These are phyloP conservation scores for Antitype chi DNA, from an alignment of 2,888 invertebrate species.

Conservation along the genomic window DNA sequence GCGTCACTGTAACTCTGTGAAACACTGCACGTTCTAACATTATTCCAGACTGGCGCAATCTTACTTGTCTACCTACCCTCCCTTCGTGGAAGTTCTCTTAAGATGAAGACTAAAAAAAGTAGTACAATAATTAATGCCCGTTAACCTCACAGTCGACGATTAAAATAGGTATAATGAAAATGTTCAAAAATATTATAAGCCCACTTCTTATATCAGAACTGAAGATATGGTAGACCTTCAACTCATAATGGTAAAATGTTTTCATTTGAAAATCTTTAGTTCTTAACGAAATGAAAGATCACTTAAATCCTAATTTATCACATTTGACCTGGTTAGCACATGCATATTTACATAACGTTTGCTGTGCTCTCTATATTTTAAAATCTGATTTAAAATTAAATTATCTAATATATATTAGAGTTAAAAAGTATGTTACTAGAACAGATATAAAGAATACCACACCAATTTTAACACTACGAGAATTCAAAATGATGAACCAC, in stretches of 20 bases:
- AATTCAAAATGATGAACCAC: slow-evolving; percentile 87
- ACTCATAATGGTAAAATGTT: slow-evolving; percentile 69
- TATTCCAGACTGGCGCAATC: slow-evolving; percentile 53
- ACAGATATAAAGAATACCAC: slow-evolving; percentile 89
- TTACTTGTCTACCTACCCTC: slow-evolving; percentile 64
- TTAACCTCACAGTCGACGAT: slow-evolving; percentile 79
- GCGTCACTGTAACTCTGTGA: slow-evolving; percentile 78
- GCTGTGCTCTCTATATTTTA: slow-evolving; percentile 85
- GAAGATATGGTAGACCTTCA: slow-evolving; percentile 71
- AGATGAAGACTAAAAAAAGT: slow-evolving; percentile 69
- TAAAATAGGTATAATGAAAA: slow-evolving; percentile 67
- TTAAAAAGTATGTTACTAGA: slow-evolving; percentile 86
- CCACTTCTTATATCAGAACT: slow-evolving; percentile 65
- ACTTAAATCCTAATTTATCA: slow-evolving; percentile 89
- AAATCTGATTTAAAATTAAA: slow-evolving; percentile 85
- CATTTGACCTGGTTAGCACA: slow-evolving; percentile 89
- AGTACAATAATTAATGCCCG: slow-evolving; percentile 84
- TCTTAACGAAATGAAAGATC: slow-evolving; percentile 71
- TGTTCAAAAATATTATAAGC: slow-evolving; percentile 69
- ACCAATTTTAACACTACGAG: slow-evolving; percentile 88
- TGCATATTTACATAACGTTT: slow-evolving; percentile 85
- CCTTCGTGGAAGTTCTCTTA: slow-evolving; percentile 68
- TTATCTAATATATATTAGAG: slow-evolving; percentile 78
- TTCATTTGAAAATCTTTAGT: slow-evolving; percentile 65
- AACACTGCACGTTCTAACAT: slow-evolving; percentile 66